A percentile compares a stretch with the other conserved stretches of the same genome.
Evolutionary conservation across 1,140 invertebrate genomes (phyloP).

Genomic region (Littorina saxatilis): DNA sequence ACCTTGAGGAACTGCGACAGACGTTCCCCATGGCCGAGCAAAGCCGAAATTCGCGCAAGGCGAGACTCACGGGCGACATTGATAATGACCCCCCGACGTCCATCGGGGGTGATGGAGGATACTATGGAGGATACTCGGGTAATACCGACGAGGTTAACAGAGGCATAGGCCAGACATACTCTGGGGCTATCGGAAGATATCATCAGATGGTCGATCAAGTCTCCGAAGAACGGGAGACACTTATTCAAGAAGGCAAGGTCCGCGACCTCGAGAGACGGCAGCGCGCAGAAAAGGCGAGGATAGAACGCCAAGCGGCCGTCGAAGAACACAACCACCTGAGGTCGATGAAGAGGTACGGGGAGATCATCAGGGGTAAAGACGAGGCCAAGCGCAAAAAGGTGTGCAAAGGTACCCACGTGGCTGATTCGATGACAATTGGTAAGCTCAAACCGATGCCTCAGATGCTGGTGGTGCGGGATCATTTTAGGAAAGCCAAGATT

Average conservation of each 20-base stretch:
- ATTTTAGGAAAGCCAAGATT: slow-evolving; percentile 27
- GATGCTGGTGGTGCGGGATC: background rate
- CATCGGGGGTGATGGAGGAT: background rate
- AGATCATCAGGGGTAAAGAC: background rate
- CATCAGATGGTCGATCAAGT: slow-evolving; percentile 1
- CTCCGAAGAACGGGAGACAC: background rate
- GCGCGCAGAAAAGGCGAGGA: background rate
- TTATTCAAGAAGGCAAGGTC: background rate
- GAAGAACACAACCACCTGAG: background rate
- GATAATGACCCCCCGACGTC: background rate
- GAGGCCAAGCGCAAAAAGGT: background rate
- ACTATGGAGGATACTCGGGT: background rate
- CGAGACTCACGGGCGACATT: too few relatives aligned
- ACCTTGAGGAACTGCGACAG: too few relatives aligned
- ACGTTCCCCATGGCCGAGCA: too few relatives aligned
- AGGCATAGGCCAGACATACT: background rate
- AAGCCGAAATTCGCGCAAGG: too few relatives aligned
- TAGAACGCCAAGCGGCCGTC: background rate
- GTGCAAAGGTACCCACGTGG: slow-evolving; percentile 8
- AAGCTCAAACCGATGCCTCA: background rate
- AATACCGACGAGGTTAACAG: background rate
- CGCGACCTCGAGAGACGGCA: background rate
- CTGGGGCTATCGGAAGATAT: background rate
- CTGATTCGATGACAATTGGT: background rate
- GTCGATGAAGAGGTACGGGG: background rate